Evolutionary conservation across 2,888 invertebrate genomes (phyloP).

Genomic region (Volucella inflata): DNA sequence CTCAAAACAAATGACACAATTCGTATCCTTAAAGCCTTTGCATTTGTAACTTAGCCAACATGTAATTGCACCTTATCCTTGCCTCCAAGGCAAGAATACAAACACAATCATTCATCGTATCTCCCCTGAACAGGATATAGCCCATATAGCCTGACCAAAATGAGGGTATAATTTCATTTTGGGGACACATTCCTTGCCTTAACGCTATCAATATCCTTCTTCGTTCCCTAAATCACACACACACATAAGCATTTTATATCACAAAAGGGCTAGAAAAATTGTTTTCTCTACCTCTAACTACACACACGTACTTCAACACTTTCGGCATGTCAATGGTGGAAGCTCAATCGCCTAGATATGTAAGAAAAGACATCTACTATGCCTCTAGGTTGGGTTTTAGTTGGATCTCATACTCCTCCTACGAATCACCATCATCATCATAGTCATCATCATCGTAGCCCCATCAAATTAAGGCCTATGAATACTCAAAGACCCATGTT

Average conservation of each 20-base stretch:
- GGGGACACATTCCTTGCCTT: conserved; percentile 43
- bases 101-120: conserved; percentile 44
- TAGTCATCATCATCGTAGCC: conserved; percentile 41
- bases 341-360: conserved; percentile 44
- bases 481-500: conserved; percentile 40
- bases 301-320: conserved; percentile 21
- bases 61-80: conserved; percentile 34
- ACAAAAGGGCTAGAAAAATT: not conserved
- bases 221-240: not conserved
- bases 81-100: not conserved
- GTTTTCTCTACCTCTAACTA: conserved; percentile 31
- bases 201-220: conserved; percentile 35
- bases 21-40: conserved; percentile 47
- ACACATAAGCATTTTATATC: conserved; percentile 16
- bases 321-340: conserved; percentile 22
- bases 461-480: conserved; percentile 63
- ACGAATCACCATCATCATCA: not conserved
- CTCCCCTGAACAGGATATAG: not conserved
- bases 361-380: not conserved
- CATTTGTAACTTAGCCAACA: conserved; percentile 48
- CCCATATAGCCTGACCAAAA: conserved; percentile 14
- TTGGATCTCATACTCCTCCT: conserved; percentile 6
- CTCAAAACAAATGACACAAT: conserved; percentile 44
- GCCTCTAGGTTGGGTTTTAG: conserved; percentile 8
- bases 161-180: conserved; percentile 56